phyloP scores from a whole-genome alignment of 1,140 invertebrate genomes.

The Brachionus koreanus region DNA sequence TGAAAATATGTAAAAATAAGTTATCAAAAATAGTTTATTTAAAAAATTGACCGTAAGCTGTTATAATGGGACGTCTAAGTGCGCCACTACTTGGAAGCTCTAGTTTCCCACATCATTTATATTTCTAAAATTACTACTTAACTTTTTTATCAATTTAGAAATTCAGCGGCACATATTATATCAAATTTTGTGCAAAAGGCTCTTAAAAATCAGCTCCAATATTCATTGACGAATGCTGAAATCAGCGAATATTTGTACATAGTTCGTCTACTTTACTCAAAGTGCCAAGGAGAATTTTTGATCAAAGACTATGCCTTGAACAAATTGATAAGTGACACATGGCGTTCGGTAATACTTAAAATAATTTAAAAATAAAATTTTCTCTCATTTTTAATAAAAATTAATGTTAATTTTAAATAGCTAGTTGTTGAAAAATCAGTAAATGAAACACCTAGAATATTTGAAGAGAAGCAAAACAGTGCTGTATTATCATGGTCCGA shows the following conservation, averaged over 20 bases:
- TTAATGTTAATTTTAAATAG: too few species aligned
- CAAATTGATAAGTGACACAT: slow-evolving; percentile 3
- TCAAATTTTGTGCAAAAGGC: slow-evolving; percentile 13
- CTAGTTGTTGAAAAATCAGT: background rate
- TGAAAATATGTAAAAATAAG: too few species aligned
- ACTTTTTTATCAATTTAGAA: background rate
- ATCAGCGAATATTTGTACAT: slow-evolving; percentile 34
- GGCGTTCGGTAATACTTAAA: background rate
- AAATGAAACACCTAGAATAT: background rate
- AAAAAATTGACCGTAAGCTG: too few species aligned
- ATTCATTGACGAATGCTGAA: background rate
- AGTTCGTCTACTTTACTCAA: slow-evolving; percentile 3
- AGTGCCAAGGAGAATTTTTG: background rate
- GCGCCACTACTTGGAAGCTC: too few species aligned
- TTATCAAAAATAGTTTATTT: too few species aligned
- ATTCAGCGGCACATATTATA: slow-evolving; percentile 1
- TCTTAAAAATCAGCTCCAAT: background rate
- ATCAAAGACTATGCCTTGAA: slow-evolving; percentile 4
- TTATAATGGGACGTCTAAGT: too few species aligned
- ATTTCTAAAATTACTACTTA: too few species aligned
- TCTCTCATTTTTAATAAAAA: too few species aligned
- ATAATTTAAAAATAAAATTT: too few species aligned
- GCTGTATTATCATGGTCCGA: slow-evolving; percentile 51
- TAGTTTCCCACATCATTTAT: too few species aligned
- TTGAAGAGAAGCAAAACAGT: background rate